A percentile compares a stretch with the other conserved stretches of the same genome.
Conservation (phyloP, 2,797 vertebrate species). For the Propithecus deckenii region DNA sequence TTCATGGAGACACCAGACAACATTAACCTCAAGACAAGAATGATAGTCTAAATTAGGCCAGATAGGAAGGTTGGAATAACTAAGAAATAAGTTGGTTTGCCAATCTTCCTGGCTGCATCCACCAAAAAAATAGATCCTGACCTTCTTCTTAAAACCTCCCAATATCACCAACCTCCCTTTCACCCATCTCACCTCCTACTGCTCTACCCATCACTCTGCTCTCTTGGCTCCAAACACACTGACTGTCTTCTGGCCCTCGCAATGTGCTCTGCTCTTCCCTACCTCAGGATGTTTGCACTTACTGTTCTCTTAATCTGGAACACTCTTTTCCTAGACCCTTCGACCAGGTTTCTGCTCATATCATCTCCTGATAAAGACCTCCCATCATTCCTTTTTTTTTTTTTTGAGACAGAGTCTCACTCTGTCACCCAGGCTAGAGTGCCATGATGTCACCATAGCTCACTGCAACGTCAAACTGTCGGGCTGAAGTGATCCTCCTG, state of each 20-base stretch:
- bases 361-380: background rate
- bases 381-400: background rate
- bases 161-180: background rate
- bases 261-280: background rate
- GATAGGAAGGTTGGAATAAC: background rate
- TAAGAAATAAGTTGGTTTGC: background rate
- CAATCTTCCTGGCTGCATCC: background rate
- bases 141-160: background rate
- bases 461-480: background rate
- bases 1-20: background rate
- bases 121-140: background rate
- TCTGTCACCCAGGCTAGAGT: no score
- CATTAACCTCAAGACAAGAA: background rate
- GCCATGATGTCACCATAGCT: background rate
- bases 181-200: background rate
- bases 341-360: background rate
- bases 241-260: background rate
- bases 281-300: background rate
- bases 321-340: background rate
- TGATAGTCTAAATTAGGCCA: background rate
- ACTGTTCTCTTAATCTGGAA: background rate
- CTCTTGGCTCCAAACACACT: background rate
- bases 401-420: no score
- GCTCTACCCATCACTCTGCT: background rate
- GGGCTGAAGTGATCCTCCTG: background rate